phyloP scores from a whole-genome alignment of 2,888 invertebrate genomes.

The Pteria penguin region DNA sequence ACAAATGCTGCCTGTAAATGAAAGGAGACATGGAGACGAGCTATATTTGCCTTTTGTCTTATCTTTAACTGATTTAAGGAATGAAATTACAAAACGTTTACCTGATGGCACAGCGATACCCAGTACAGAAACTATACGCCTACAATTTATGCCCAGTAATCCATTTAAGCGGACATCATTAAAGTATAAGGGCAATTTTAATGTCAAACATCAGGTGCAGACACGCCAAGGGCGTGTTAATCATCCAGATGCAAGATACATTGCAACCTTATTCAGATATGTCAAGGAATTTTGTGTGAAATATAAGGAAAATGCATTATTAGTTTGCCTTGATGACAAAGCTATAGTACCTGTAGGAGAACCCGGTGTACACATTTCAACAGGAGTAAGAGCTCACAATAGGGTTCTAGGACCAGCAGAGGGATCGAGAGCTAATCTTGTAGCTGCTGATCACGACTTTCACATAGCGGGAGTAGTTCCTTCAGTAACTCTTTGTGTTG shows the following conservation, averaged over 20 bases:
- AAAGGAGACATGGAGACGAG: constrained; percentile 36
- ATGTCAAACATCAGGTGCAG: constrained; percentile 40
- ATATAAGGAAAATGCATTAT: constrained; percentile 2
- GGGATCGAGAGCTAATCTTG: background rate
- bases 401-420: constrained; percentile 26
- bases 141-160: constrained; percentile 36
- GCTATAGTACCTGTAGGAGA: constrained; percentile 44
- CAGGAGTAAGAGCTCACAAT: constrained; percentile 27
- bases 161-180: constrained; percentile 27
- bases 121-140: constrained; percentile 5
- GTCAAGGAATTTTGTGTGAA: constrained; percentile 39
- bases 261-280: constrained; percentile 14
- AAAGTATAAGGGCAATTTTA: constrained; percentile 22
- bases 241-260: constrained; percentile 33
- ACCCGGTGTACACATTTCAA: constrained; percentile 24
- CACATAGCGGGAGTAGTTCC: constrained; percentile 41
- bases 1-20: constrained; percentile 24
- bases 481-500: constrained; percentile 40
- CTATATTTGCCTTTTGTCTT: constrained; percentile 39
- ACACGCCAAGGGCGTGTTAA: constrained; percentile 20
- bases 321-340: constrained; percentile 43
- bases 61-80: constrained; percentile 25
- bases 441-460: constrained; percentile 49
- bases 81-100: constrained; percentile 20
- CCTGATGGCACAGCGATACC: constrained; percentile 34